Conservation (phyloP, 2,113 vertebrate species). For the Diadophis punctatus region DNA sequence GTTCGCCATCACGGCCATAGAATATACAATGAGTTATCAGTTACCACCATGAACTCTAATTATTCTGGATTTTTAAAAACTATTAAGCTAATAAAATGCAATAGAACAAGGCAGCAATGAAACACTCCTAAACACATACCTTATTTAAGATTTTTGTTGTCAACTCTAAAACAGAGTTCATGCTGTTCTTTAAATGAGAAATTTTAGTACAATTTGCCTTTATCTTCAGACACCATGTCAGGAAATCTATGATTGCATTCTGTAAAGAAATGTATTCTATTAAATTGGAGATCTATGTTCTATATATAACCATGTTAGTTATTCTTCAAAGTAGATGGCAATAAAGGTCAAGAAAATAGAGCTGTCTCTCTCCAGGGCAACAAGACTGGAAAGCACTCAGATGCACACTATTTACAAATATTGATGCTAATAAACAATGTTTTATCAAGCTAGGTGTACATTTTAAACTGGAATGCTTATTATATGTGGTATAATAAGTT, state of each 20-base stretch:
- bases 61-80: background rate
- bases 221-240: constrained; percentile 54
- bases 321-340: background rate
- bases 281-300: background rate
- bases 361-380: background rate
- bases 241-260: constrained; percentile 48
- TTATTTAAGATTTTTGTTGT: constrained; percentile 46
- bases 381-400: background rate
- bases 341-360: background rate
- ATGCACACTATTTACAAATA: background rate
- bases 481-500: background rate
- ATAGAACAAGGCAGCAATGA: background rate
- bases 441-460: background rate
- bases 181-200: background rate
- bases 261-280: constrained; percentile 22
- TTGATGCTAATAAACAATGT: background rate
- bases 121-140: constrained; percentile 43
- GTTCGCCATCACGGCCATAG: background rate
- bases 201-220: constrained; percentile 31
- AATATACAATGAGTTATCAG: background rate
- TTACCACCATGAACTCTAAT: background rate
- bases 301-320: constrained; percentile 10
- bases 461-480: background rate
- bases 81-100: background rate
- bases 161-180: constrained; percentile 7